Base-by-base conservation (phyloP, 1,140 invertebrate genomes). In the Augochlora pura region DNA sequence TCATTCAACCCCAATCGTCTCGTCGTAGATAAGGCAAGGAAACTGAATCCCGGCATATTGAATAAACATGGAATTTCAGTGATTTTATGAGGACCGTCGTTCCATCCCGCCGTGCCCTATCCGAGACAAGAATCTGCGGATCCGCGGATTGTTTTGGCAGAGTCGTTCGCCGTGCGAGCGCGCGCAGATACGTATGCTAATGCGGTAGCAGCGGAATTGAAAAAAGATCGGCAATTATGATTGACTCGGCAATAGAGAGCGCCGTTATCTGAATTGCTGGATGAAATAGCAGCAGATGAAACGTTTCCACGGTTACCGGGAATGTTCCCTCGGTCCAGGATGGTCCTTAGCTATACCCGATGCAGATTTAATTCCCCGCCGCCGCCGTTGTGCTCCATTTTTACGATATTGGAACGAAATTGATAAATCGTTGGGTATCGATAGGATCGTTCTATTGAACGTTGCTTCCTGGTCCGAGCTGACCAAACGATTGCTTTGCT, bases 31-130 rank as follows among this genome's bases (percentile, higher is more conserved):
- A 82, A 74, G 75, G 18, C 60, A 25, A 42, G 66, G 27, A 60
- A 69, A 42, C 68, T 60, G 70, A 75, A 77, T 85, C 83, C 67
- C 54, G 78, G 73, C 81, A 91, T 93, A 93, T 93, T 93, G 92
- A 93, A 93, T 93, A 92, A 91, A 92, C 91, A 93, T 93, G 87
- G 86, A 92, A 92, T 92, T 92, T 90, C 90, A 88, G 88, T 93
- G 90, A 92, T 93, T 92, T 93, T 92, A 93, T 77, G 91, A 91
- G 84, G 83, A 85, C 88, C 62, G 89, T 88, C 81, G 63, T 80
- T n/a, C 72, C 27, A 57, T 72, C 82, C 74, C 75, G 77, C 23
- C 14, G 4, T 25, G n/a, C 32, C 39, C 10, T 88, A 88, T 87
- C 87, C 46, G 21, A 38, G 38, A 27, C 74, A 39, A 64, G 52